Percentiles rank a stretch among this genome's conserved stretches.
Evolutionary conservation across 2,113 vertebrate genomes (phyloP).

Genomic region (Grallaria varia): DNA sequence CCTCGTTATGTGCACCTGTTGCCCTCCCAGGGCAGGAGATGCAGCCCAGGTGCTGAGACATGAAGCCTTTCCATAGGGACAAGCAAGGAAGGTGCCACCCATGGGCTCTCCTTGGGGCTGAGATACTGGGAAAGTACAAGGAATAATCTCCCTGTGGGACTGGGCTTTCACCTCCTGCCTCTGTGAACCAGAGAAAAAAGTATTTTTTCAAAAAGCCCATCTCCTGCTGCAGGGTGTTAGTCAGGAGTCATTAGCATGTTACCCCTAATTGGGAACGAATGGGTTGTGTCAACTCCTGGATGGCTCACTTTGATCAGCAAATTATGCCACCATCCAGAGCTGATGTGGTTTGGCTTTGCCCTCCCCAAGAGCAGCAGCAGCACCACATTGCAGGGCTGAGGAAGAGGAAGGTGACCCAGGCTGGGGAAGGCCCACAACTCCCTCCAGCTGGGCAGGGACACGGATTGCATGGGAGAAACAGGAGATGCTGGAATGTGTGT

Average conservation of each 20-base stretch:
- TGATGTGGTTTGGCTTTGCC: not conserved
- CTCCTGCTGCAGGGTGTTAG: not conserved
- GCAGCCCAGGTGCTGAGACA: not conserved
- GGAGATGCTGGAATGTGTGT: not conserved
- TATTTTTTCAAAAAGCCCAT: not conserved
- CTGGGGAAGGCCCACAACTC: not conserved
- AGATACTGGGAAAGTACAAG: not conserved
- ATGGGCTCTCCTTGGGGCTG: not conserved
- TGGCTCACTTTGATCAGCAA: conserved; percentile 8
- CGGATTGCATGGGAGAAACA: not conserved
- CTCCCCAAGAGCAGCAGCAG: not conserved
- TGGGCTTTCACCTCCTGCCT: not conserved
- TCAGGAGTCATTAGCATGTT: not conserved
- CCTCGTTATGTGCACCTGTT: accelerated
- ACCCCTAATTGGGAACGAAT: not conserved
- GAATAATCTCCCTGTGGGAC: not conserved
- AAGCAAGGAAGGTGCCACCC: not conserved
- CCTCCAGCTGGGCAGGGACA: accelerated
- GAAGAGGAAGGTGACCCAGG: not conserved
- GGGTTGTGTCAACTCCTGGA: not conserved
- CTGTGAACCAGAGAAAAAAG: not conserved
- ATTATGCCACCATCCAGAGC: not conserved
- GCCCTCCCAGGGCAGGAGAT: not conserved
- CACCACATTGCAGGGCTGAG: not conserved
- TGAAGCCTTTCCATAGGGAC: not conserved